Percentiles rank a stretch among this genome's conserved stretches.
Evolutionary conservation across 2,113 vertebrate species (phyloP).

Genomic region (Boulengeromyrus knoepffleri): DNA sequence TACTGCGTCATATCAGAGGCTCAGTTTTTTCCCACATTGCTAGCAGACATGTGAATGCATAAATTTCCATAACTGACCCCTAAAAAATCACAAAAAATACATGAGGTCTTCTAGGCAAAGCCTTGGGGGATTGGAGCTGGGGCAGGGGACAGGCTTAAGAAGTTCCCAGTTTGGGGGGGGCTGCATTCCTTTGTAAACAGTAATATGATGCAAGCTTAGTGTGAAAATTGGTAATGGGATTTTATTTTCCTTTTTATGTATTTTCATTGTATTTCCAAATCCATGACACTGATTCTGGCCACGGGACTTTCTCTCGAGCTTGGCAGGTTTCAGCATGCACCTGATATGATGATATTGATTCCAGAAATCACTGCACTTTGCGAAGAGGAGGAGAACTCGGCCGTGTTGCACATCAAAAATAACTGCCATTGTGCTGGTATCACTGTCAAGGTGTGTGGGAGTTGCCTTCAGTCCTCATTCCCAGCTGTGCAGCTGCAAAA

Average conservation of each 20-base stretch:
- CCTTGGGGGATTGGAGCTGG: background rate
- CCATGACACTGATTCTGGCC: background rate
- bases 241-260: background rate
- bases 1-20: background rate
- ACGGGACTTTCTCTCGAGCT: background rate
- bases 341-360: background rate
- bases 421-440: background rate
- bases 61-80: background rate
- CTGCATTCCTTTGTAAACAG: background rate
- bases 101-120: background rate
- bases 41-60: background rate
- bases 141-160: background rate
- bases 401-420: background rate
- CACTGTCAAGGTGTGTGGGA: background rate
- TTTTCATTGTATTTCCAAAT: background rate
- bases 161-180: background rate
- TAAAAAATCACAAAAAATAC: background rate
- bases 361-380: background rate
- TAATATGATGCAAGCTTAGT: background rate
- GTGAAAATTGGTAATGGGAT: background rate
- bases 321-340: background rate
- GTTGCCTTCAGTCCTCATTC: background rate
- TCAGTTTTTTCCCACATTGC: background rate
- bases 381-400: background rate
- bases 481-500: background rate